phyloP scores from a whole-genome alignment of 2,797 vertebrate genomes.

The Malurus leucopterus region DNA sequence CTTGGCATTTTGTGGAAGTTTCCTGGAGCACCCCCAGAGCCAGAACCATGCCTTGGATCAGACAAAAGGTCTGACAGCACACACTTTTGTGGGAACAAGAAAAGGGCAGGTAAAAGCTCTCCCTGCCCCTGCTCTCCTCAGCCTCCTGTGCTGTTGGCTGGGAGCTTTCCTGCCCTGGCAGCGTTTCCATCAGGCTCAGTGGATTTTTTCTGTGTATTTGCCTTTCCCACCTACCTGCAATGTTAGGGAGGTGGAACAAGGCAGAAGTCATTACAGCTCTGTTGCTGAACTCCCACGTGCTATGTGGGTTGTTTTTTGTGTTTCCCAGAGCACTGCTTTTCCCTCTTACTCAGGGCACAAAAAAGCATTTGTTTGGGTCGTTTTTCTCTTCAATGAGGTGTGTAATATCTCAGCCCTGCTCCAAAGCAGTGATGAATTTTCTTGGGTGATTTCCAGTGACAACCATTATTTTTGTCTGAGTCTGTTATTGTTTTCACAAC shows the following conservation, averaged over 20 bases:
- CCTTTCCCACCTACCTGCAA: accelerated
- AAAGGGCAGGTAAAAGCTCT: background rate
- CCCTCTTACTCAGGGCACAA: background rate
- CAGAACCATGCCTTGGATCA: background rate
- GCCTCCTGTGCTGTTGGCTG: background rate
- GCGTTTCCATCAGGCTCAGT: background rate
- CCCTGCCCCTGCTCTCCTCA: background rate
- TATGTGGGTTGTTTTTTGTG: accelerated
- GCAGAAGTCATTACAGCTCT: background rate
- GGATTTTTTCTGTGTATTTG: background rate
- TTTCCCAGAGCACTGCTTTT: background rate
- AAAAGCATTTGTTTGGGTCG: background rate
- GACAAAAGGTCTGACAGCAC: background rate
- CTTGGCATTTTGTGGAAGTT: background rate
- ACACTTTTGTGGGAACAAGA: background rate
- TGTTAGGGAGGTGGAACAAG: background rate
- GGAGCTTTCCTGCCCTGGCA: background rate
- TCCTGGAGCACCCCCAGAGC: background rate
- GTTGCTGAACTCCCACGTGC: background rate
- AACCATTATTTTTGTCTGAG: background rate
- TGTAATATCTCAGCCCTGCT: background rate
- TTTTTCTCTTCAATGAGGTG: background rate
- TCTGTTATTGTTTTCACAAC: background rate
- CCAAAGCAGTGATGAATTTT: background rate
- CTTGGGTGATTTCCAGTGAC: background rate